Base-by-base conservation (phyloP, 2,797 vertebrate species). In the Protonibea diacanthus region DNA sequence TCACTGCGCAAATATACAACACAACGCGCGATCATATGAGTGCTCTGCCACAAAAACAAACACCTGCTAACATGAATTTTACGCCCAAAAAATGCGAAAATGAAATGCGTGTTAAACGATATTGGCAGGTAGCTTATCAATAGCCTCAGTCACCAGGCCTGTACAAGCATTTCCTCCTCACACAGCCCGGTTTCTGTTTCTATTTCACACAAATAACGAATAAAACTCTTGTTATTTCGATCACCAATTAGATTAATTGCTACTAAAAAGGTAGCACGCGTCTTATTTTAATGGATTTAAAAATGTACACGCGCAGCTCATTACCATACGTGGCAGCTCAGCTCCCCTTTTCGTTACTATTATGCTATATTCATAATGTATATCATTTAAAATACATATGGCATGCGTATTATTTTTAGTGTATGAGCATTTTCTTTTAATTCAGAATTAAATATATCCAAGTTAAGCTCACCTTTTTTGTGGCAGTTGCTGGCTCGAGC, bases 391-490 rank as follows among this genome's bases (percentile, higher is more conserved):
- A 33, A n/a, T 2, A 12, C 6, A 12, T 10, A 4, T 4, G 6
- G 6, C 2, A 1, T 14, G 6, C 49, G 33, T n/a, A 33, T 7
- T 33, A 7, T 6, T 29, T 33, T 33, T 27, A 3, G 2, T 3
- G 27, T 27, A 58, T 15, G n/a, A 27, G 10, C 0, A 18, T 29
- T 38, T 25, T 15, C 25, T 38, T 61, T 1, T 15, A 2, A 17
- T 10, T 52, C 1, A 2, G 1, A 49, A 21, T 56, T 9, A 5
- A 44, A 58, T 5, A 20, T 1, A 44, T 27, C 29, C 29, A 27
- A 51, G 20, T 69, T 4, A 21, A 62, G 10, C 18, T 77, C 91
- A 93, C 93, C 91, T 92, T 80, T 80, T 42, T 4, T 33, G 73
- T 42, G 11, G 48, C 25, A 25, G 80, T 58, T 10, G 40, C 74